phyloP scores from a whole-genome alignment of 2,888 invertebrate genomes.

The Melinaea marsaeus region DNA sequence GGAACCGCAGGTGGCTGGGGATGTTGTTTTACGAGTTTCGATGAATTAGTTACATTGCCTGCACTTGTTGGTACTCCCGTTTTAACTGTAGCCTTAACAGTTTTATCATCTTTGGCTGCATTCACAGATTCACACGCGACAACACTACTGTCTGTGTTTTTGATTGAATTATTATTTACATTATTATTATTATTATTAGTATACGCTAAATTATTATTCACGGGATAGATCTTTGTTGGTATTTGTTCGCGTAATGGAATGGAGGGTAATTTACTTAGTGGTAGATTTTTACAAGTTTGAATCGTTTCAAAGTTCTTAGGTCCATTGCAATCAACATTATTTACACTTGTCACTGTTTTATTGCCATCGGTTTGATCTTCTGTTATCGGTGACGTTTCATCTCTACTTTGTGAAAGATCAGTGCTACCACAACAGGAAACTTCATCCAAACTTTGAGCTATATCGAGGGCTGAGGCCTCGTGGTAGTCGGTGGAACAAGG shows the following conservation, averaged over 20 bases:
- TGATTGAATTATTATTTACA: conserved; percentile 32
- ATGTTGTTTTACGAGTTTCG: conserved; percentile 42
- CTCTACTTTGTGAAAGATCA: conserved; percentile 71
- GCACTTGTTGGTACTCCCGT: conserved; percentile 31
- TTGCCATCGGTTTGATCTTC: conserved; percentile 37
- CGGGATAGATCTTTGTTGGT: conserved; percentile 42
- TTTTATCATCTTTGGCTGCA: conserved; percentile 12
- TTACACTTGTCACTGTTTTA: conserved; percentile 36
- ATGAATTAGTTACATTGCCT: conserved; percentile 35
- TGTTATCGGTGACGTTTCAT: conserved; percentile 53
- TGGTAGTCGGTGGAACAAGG: conserved; percentile 73
- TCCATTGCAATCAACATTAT: conserved; percentile 33
- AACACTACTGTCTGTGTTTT: conserved; percentile 23
- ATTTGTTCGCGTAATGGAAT: conserved; percentile 57
- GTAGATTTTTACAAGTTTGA: conserved; percentile 46
- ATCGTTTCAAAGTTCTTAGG: conserved; percentile 33
- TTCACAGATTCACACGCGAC: conserved; percentile 20
- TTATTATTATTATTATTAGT: conserved; percentile 36
- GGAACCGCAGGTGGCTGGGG: conserved; percentile 68
- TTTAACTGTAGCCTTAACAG: conserved; percentile 32
- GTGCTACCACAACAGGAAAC: conserved; percentile 65
- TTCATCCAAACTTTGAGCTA: conserved; percentile 65
- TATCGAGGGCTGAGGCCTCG: conserved; percentile 69
- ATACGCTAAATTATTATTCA: conserved; percentile 37
- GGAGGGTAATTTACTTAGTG: conserved; percentile 58